Conservation (phyloP, 1,140 invertebrate genomes). For the Drosophila bocqueti region DNA sequence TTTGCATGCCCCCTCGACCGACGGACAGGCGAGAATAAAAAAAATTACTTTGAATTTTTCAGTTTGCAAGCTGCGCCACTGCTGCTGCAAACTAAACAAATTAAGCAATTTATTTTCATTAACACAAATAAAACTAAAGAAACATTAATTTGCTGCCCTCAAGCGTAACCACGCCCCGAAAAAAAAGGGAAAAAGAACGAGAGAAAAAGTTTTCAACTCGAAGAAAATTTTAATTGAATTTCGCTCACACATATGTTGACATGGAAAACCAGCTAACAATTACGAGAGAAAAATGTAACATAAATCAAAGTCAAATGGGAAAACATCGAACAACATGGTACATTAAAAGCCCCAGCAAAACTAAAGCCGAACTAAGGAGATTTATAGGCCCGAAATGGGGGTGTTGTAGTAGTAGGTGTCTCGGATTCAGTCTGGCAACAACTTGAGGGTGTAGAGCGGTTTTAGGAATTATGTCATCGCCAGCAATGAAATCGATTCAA, state of each 20-base stretch:
- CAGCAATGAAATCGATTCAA: conserved; percentile 64
- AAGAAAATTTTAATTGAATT: conserved; percentile 50
- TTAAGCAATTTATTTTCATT: conserved; percentile 82
- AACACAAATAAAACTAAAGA: conserved; percentile 59
- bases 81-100: conserved; percentile 56
- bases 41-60: conserved; percentile 57
- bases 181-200: neutral
- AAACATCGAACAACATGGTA: conserved; percentile 63
- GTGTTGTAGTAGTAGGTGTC: conserved; percentile 40
- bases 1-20: conserved; percentile 13
- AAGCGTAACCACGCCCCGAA: conserved; percentile 40
- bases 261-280: conserved; percentile 46
- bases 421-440: conserved; percentile 29
- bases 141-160: conserved; percentile 56
- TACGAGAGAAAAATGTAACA: conserved; percentile 48
- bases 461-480: conserved; percentile 72
- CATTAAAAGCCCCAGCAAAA: conserved; percentile 59
- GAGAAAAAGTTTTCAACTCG: conserved; percentile 23
- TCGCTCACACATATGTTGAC: conserved; percentile 46
- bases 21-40: neutral
- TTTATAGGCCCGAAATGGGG: conserved; percentile 37
- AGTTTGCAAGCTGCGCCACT: conserved; percentile 28
- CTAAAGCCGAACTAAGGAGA: conserved; percentile 50
- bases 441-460: conserved; percentile 51
- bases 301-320: conserved; percentile 75